These are phyloP conservation scores for Noctua fimbriata DNA, from an alignment of 2,888 invertebrate genomes.

Conservation along the genomic window DNA sequence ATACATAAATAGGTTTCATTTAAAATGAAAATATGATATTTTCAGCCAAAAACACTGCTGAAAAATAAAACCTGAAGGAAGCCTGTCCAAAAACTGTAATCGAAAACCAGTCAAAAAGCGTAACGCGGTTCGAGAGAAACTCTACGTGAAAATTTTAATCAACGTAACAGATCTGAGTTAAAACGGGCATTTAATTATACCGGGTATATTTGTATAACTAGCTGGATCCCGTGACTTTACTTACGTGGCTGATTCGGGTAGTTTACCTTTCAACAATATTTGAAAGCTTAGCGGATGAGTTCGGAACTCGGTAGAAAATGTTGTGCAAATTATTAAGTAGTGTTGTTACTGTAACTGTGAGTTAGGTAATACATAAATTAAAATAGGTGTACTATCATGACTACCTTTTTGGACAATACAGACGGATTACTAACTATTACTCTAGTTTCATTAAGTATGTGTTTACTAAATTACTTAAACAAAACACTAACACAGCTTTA, in stretches of 20 bases:
- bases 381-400: background rate
- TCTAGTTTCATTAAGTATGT: background rate
- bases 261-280: constrained; percentile 53
- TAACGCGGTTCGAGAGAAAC: constrained; percentile 39
- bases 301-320: constrained; percentile 19
- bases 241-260: constrained; percentile 38
- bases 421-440: background rate
- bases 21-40: constrained; percentile 45
- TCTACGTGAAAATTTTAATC: constrained; percentile 71
- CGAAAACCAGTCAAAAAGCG: constrained; percentile 57
- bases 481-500: background rate
- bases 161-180: constrained; percentile 69
- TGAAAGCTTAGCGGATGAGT: constrained; percentile 37
- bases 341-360: background rate
- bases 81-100: constrained; percentile 61
- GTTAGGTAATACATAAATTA: background rate
- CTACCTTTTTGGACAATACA: background rate
- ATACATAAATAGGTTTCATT: constrained; percentile 6
- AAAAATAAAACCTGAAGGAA: constrained; percentile 57
- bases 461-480: background rate
- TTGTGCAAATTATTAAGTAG: constrained; percentile 12
- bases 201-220: constrained; percentile 49
- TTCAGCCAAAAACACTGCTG: constrained; percentile 32
- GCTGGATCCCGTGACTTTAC: constrained; percentile 45
- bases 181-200: constrained; percentile 65